Evolutionary conservation across 2,797 vertebrate genomes (phyloP), one percentile per base, ranked within the genome.

Genomic region (Cuculus canorus): DNA sequence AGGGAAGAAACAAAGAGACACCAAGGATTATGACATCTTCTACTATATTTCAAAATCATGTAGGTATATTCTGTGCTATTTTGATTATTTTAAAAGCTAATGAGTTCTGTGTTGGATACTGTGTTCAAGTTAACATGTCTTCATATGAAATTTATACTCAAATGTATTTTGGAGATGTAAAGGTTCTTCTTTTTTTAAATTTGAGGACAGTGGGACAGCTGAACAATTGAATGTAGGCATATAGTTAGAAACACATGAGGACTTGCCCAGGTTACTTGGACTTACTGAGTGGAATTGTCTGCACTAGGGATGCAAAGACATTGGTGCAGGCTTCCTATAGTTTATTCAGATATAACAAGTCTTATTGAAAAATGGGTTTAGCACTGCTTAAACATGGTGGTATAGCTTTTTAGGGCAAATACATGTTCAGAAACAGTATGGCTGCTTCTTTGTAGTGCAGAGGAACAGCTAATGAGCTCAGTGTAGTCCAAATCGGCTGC

Each of bases 61-160:
- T 98, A 95, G 93, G 97, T 98, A 78, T 90, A 88, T 57, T 60
- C 52, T 86, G 30, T 89, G 25, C 39, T 92, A 5, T 81, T n/a
- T 48, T 64, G 17, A 8, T 92, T 70, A 16, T 47, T 90, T 87
- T 41, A 12, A 61, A 50, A 50, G 12, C 15, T 79, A 22, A 48
- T 39, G 76, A 43, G 13, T 69, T 83, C 22, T 45, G 0, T 53
- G 24, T 80, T 11, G 22, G 12, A 17, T 28, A 13, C 32, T 39
- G 10, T n/a, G 8, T 76, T 91, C 32, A 63, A 12, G 39, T 30
- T 60, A 41, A 27, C 7, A 4, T 64, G 17, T 47, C 37, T 54
- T 84, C 5, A 23, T 76, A 32, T 77, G n/a, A 76, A 92, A 28
- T 48, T 5, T 84, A 7, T 60, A 28, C 84, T 87, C 17, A 92